Evolutionary conservation across 2,888 invertebrate species (phyloP).

Genomic region (Autographa pulchrina): DNA sequence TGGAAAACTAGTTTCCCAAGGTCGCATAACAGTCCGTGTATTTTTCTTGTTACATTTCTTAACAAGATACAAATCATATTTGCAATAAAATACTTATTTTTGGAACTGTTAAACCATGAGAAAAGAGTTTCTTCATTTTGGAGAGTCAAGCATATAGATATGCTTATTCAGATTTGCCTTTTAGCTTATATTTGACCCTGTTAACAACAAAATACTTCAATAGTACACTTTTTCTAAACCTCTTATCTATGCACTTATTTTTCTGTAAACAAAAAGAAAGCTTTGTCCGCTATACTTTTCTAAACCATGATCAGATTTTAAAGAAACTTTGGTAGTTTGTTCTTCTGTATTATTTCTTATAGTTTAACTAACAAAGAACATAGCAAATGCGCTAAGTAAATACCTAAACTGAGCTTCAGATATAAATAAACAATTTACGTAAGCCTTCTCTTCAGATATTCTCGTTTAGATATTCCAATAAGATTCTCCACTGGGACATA

Average conservation of each 20-base stretch:
- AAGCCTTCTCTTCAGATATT: conserved; percentile 11
- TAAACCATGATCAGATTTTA: too few relatives aligned
- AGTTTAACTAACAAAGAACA: too few relatives aligned
- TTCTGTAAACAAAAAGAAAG: too few relatives aligned
- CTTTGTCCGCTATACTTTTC: too few relatives aligned
- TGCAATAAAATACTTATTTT: neutral
- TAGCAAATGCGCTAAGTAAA: too few relatives aligned
- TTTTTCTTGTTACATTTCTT: neutral
- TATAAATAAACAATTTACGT: conserved; percentile 22
- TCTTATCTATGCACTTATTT: too few relatives aligned
- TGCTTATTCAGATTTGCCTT: neutral
- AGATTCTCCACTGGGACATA: conserved; percentile 35
- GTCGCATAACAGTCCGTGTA: neutral
- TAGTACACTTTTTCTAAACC: too few relatives aligned
- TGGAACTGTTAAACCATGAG: neutral
- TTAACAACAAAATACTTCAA: too few relatives aligned
- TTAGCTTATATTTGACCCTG: too few relatives aligned
- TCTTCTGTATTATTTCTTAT: too few relatives aligned
- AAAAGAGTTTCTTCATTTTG: neutral
- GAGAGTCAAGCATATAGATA: neutral
- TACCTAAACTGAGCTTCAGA: conserved; percentile 7
- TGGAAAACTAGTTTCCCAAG: neutral
- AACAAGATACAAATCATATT: conserved; percentile 9
- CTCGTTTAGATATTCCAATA: conserved; percentile 45
- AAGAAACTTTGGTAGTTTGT: too few relatives aligned